Conservation (phyloP, 2,797 vertebrate species). For the Lutjanus argentimaculatus region DNA sequence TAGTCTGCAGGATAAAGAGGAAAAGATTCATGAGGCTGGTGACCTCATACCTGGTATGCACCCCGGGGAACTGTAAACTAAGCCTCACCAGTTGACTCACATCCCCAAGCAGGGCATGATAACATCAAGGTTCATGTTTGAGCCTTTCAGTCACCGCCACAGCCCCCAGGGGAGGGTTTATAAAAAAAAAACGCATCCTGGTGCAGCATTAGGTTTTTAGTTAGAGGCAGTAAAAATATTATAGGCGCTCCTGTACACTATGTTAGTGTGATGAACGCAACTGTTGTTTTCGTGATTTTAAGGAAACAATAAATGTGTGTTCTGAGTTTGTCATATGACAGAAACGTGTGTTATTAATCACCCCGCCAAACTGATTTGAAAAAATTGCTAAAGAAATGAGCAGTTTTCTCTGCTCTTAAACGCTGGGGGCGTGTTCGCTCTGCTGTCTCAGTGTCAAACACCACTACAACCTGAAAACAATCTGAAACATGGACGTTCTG, state of each 20-base stretch:
- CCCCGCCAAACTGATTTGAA: no score
- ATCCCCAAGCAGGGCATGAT: slow-evolving; percentile 60
- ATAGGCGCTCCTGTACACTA: not conserved
- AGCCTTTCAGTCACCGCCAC: slow-evolving; percentile 64
- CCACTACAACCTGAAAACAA: no score
- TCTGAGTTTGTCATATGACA: no score
- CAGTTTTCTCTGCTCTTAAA: no score
- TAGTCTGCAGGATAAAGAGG: slow-evolving; percentile 53
- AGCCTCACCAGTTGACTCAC: slow-evolving; percentile 70
- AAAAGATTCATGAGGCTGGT: slow-evolving; percentile 59
- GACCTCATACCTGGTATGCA: slow-evolving; percentile 64
- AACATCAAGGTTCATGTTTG: slow-evolving; percentile 74
- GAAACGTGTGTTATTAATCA: no score
- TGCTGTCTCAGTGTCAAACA: no score
- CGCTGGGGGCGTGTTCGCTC: no score
- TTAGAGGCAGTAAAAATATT: slow-evolving; percentile 3
- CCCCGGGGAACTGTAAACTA: slow-evolving; percentile 66
- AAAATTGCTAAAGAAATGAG: no score
- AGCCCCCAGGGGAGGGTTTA: slow-evolving; percentile 39
- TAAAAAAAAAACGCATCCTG: slow-evolving; percentile 32
- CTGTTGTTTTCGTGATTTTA: not conserved
- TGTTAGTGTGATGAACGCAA: not conserved
- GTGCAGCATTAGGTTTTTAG: slow-evolving; percentile 31
- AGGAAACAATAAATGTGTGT: no score
- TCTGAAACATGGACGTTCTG: no score